A percentile compares a stretch with the other conserved stretches of the same genome.
Conservation (phyloP, 2,888 invertebrate species). For the Drosophila phalerata region DNA sequence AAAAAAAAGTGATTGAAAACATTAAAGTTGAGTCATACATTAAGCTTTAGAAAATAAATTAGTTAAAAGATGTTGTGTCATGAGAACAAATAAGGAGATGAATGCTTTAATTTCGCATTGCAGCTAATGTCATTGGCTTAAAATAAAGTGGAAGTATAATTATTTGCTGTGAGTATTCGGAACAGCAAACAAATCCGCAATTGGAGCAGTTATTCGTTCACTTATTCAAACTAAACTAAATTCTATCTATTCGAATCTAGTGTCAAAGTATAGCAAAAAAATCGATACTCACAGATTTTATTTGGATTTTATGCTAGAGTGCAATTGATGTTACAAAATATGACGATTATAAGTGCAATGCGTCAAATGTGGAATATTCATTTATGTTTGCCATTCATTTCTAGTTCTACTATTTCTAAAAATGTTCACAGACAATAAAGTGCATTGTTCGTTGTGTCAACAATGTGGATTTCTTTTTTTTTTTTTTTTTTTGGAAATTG, state of each 20-base stretch:
- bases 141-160: background rate
- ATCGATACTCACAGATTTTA: conserved; percentile 61
- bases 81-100: background rate
- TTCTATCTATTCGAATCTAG: too few species aligned
- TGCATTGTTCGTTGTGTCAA: conserved; percentile 43
- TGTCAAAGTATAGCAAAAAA: conserved; percentile 14
- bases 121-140: background rate
- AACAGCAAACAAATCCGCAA: conserved; percentile 9
- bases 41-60: too few species aligned
- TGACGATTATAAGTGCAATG: conserved; percentile 53
- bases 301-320: conserved; percentile 43
- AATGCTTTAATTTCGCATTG: background rate
- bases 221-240: too few species aligned
- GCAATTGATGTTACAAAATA: conserved; percentile 55
- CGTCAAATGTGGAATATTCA: conserved; percentile 20
- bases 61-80: too few species aligned
- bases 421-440: conserved; percentile 5
- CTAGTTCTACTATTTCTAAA: conserved; percentile 5
- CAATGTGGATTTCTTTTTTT: conserved; percentile 10
- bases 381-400: conserved; percentile 20
- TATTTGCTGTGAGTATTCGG: conserved; percentile 11
- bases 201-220: conserved; percentile 3
- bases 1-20: background rate
- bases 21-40: too few species aligned
- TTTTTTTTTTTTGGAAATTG: background rate